Conservation (phyloP, 2,113 vertebrate species). For the Morone chrysops region DNA sequence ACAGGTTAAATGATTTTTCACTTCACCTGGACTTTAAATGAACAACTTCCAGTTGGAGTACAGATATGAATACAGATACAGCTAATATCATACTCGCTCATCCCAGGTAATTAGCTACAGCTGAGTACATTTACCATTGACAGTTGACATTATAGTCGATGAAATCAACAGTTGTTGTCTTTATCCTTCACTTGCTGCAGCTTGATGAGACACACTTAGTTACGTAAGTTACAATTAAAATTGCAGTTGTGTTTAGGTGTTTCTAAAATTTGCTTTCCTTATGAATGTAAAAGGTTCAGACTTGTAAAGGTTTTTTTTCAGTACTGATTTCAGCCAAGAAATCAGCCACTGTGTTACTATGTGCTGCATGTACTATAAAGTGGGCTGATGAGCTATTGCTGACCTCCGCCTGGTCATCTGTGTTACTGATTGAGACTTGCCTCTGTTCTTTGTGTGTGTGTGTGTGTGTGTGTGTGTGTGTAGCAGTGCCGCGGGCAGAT, state of each 20-base stretch:
- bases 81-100: no score
- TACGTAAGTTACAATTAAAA: neutral
- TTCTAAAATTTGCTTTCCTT: no score
- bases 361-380: neutral
- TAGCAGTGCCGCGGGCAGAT: conserved; percentile 48
- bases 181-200: conserved; percentile 2
- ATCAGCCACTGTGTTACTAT: neutral
- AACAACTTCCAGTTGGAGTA: no score
- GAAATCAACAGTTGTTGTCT: neutral
- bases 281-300: neutral
- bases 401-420: conserved; percentile 20
- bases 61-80: no score
- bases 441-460: conserved; percentile 9
- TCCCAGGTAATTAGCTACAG: neutral
- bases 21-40: no score
- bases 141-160: neutral
- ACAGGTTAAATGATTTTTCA: no score
- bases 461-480: conserved; percentile 19
- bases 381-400: conserved; percentile 17
- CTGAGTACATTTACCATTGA: neutral
- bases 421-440: conserved; percentile 38
- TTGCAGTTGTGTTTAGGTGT: no score
- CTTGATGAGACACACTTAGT: neutral
- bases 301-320: neutral
- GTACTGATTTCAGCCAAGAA: conserved; percentile 11